Base-by-base conservation (phyloP, 2,888 invertebrate genomes). In the Norana najaformis region DNA sequence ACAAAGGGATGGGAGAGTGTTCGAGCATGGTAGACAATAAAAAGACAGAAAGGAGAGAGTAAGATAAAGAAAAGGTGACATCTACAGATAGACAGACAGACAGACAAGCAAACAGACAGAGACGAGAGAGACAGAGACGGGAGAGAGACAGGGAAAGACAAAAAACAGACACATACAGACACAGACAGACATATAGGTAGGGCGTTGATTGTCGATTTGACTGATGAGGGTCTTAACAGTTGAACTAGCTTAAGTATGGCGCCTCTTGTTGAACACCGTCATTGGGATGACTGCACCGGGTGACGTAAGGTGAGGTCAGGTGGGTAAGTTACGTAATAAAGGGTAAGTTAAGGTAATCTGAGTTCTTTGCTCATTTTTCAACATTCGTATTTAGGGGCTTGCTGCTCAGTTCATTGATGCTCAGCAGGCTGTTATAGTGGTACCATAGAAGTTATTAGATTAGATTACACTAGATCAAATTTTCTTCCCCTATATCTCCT, bases 251-350 rank as follows among this genome's bases (percentile, higher is more conserved):
- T 69, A 69, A 69, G 69, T 69, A 69, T 11, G 13, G n/a, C 69
- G 69, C 30, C 69, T 69, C 69, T 69, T 69, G 69, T n/a, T 11
- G 30, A n/a, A 8, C 69, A 8, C n/a, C 69, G 69, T 69, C 11
- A n/a, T 69, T 69, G 69, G n/a, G 69, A 69, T n/a, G 69, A 69
- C 69, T n/a, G 69, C 69, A 69, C 69, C n/a, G 69, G 69, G 69
- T n/a, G n/a, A 69, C n/a, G 69, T 69, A 30, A 69, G 69, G n/a
- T 69, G 13, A 53, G 30, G 69, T 69, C 69, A 69, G 69, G 11
- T 47, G 11, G 11, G 47, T 23, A 47, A 20, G 47, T 11, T 69
- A 47, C 30, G 69, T 69, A 69, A 16, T 69, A n/a, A n/a, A 8
- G 69, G 69, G 30, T 69, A 69, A 69, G 69, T 30, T 69, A 69